A percentile compares a stretch with the other conserved stretches of the same genome.
Conservation (phyloP, 2,888 invertebrate genomes). For the Acanthosepion esculentum region DNA sequence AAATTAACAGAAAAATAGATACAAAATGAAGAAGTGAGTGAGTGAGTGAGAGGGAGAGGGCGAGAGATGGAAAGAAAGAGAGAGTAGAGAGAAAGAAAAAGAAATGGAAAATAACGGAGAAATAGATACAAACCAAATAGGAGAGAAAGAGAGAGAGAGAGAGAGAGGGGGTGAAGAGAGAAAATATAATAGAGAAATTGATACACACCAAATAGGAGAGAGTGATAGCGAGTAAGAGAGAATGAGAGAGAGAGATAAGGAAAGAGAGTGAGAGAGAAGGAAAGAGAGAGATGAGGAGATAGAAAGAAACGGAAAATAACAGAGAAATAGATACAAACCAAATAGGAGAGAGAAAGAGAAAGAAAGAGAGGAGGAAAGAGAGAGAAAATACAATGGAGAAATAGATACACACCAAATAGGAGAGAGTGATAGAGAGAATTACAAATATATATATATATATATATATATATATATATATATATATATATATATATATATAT, state of each 20-base stretch:
- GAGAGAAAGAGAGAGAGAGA: not conserved
- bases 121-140: too few relatives aligned
- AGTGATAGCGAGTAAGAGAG: not conserved
- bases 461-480: too few relatives aligned
- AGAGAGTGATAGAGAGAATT: not conserved
- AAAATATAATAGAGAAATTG: not conserved
- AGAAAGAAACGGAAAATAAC: not conserved
- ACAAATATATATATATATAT: too few relatives aligned
- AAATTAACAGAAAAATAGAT: too few relatives aligned
- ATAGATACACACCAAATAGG: too few relatives aligned
- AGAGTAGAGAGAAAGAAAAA: too few relatives aligned
- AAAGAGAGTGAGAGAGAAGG: not conserved
- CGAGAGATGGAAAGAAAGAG: not conserved
- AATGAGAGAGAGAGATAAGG: not conserved
- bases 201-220: not conserved
- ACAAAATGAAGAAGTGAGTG: too few relatives aligned
- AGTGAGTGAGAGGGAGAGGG: not conserved
- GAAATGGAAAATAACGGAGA: too few relatives aligned
- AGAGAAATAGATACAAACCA: not conserved
- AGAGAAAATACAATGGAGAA: too few relatives aligned
- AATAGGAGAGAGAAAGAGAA: not conserved
- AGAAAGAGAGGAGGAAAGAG: too few relatives aligned
- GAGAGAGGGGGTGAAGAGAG: not conserved
- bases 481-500: too few relatives aligned
- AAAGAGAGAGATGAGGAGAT: not conserved